phyloP scores from a whole-genome alignment of 2,113 vertebrate genomes.

The Alaudala cheleensis region DNA sequence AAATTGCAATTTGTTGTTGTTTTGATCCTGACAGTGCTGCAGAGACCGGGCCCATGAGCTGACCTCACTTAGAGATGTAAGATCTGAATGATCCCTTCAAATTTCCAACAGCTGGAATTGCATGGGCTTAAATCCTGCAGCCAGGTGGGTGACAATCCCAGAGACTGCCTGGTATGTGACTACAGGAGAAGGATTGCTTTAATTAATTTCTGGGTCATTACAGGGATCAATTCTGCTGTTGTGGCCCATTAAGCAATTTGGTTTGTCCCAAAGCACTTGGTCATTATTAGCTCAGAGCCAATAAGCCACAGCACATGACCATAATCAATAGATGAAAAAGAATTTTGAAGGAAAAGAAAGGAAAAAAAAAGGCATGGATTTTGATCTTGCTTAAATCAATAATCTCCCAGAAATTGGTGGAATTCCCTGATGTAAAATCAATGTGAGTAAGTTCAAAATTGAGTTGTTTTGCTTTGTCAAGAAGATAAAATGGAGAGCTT shows the following conservation, averaged over 20 bases:
- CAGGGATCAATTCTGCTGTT: neutral
- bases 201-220: conserved; percentile 46
- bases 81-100: neutral
- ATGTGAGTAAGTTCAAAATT: conserved; percentile 42
- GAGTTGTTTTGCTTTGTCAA: conserved; percentile 57
- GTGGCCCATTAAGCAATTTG: conserved; percentile 18
- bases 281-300: conserved; percentile 40
- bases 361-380: conserved; percentile 28
- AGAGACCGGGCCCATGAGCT: neutral
- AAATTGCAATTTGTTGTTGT: neutral
- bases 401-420: conserved; percentile 45
- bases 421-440: conserved; percentile 61
- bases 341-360: conserved; percentile 45
- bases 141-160: neutral
- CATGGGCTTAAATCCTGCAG: neutral
- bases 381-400: conserved; percentile 14
- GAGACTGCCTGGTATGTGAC: neutral
- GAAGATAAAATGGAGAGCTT: conserved; percentile 32
- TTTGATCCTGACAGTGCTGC: neutral
- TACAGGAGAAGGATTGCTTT: neutral
- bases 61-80: neutral
- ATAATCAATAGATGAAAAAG: conserved; percentile 9
- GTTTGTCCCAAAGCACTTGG: conserved; percentile 1
- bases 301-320: neutral
- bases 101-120: neutral